These are phyloP conservation scores for Agrotis clavis DNA, from an alignment of 2,888 invertebrate genomes.

Conservation along the genomic window DNA sequence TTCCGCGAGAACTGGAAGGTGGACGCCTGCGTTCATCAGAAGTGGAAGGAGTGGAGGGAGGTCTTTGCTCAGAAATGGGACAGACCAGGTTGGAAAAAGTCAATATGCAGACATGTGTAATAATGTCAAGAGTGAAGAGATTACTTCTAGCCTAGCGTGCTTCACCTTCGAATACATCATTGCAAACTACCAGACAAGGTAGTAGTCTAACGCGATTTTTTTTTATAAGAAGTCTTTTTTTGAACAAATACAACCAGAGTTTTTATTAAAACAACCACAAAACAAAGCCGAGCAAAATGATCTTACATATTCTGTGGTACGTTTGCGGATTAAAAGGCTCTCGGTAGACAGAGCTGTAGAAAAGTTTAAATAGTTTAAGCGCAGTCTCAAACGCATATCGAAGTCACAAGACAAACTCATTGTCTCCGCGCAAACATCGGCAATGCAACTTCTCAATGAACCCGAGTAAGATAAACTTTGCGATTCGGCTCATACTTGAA, in stretches of 20 bases:
- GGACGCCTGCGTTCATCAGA: too few species aligned
- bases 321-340: conserved; percentile 64
- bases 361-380: conserved; percentile 75
- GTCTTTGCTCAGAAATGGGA: too few species aligned
- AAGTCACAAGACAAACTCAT: conserved; percentile 84
- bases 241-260: neutral
- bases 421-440: conserved; percentile 79
- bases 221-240: neutral
- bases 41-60: too few species aligned
- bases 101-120: too few species aligned
- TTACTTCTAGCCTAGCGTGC: too few species aligned
- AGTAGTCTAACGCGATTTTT: too few species aligned
- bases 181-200: too few species aligned
- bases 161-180: too few species aligned
- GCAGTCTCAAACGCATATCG: conserved; percentile 76
- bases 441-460: conserved; percentile 81
- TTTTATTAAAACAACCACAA: conserved; percentile 12
- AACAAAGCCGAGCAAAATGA: conserved; percentile 38
- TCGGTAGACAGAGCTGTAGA: conserved; percentile 62
- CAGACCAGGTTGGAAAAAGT: too few species aligned
- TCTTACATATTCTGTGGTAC: conserved; percentile 39
- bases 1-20: too few species aligned
- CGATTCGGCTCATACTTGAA: conserved; percentile 81
- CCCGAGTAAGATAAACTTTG: conserved; percentile 80
- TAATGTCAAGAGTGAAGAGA: too few species aligned